A percentile compares a stretch with the other conserved stretches of the same genome.
Conservation (phyloP, 1,140 invertebrate species). For the Plodia interpunctella region DNA sequence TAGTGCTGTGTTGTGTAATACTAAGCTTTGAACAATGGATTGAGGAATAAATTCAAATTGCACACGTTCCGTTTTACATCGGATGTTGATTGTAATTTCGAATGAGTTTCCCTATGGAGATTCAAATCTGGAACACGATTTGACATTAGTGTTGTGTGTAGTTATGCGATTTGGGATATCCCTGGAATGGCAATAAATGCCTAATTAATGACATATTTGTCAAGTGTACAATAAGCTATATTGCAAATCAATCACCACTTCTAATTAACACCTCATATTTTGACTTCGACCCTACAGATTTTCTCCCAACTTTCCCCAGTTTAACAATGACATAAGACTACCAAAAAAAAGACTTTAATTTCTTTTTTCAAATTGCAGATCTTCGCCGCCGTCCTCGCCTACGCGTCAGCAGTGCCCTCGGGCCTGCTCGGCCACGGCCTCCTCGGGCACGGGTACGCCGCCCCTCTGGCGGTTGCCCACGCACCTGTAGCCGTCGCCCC, state of each 20-base stretch:
- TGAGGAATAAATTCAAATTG: slow-evolving; percentile 11
- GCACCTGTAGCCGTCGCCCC: slow-evolving; percentile 43
- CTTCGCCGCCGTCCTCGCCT: slow-evolving; percentile 67
- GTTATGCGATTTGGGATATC: no score
- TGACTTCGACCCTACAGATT: no score
- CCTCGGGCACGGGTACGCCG: slow-evolving; percentile 33
- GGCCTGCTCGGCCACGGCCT: slow-evolving; percentile 48
- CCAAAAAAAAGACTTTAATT: background rate
- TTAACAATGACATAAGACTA: no score
- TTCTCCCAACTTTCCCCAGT: no score
- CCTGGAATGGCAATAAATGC: no score
- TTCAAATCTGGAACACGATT: background rate
- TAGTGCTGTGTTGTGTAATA: slow-evolving; percentile 44
- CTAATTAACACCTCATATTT: no score
- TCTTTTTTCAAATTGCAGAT: slow-evolving; percentile 47
- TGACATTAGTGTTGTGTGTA: no score
- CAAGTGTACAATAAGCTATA: background rate
- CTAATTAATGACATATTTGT: slow-evolving; percentile 1
- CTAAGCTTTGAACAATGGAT: slow-evolving; percentile 28
- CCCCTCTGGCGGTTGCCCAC: slow-evolving; percentile 35
- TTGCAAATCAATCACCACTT: no score
- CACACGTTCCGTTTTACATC: background rate
- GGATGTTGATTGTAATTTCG: background rate
- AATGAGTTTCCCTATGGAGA: background rate
- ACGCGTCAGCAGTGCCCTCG: slow-evolving; percentile 62